phyloP scores from a whole-genome alignment of 2,113 vertebrate genomes.

The Potamarius usumacintae region DNA sequence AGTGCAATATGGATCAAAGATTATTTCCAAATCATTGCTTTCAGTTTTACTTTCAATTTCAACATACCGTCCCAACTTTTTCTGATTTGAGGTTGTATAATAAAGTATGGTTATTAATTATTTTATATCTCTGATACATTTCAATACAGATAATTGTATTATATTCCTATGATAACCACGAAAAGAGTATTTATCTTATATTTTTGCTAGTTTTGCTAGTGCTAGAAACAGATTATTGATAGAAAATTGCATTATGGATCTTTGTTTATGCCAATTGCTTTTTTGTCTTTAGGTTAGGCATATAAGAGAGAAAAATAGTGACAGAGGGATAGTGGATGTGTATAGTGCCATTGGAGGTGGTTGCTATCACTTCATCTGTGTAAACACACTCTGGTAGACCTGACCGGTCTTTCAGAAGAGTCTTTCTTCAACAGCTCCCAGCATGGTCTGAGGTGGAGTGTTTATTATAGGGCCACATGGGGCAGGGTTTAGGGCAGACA shows the following conservation, averaged over 20 bases:
- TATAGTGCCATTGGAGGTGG: conserved; percentile 3
- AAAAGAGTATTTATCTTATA: neutral
- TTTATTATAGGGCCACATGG: neutral
- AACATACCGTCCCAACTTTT: too few relatives aligned
- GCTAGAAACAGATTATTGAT: conserved; percentile 1
- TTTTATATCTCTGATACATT: neutral
- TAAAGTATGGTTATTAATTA: neutral
- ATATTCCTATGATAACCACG: neutral
- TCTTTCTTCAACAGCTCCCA: conserved; percentile 13
- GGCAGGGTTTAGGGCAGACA: neutral
- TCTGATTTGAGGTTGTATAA: neutral
- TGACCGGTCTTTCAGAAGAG: neutral
- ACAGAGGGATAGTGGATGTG: conserved; percentile 9
- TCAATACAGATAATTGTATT: neutral
- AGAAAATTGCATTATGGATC: neutral
- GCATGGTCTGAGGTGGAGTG: neutral
- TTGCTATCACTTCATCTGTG: conserved; percentile 51
- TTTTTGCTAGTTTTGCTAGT: neutral
- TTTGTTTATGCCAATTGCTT: neutral
- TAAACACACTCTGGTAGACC: conserved; percentile 34
- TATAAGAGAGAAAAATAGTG: conserved; percentile 14
- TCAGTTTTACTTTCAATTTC: too few relatives aligned
- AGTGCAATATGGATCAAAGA: too few relatives aligned
- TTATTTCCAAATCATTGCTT: too few relatives aligned
- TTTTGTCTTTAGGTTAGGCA: neutral